Base-by-base conservation (phyloP, 2,113 vertebrate species). In the Poeciliopsis occidentalis region DNA sequence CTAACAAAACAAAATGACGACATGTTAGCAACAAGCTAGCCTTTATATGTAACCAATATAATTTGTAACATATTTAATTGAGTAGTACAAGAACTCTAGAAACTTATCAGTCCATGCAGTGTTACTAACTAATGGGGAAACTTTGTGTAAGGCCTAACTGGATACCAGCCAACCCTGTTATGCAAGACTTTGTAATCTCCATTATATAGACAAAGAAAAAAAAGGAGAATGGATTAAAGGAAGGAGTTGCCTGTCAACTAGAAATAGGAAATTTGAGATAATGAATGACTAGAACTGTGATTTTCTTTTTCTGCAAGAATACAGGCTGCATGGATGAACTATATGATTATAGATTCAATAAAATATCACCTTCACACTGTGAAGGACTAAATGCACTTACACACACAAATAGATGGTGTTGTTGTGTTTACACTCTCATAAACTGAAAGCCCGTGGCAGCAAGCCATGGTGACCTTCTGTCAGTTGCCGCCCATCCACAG, bases 401-500 rank as follows among this genome's bases (percentile, higher is more conserved):
- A 54, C 51, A n/a, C 51, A 57, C 51, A 57, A 19, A 47, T 47
- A 19, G 44, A 17, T 17, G 44, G 13, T 24, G 51, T 57, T 57
- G 51, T 57, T 0, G 29, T 78, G 64, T 67, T 65, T 79, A 75
- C 32, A 68, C 72, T 64, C 73, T 29, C 64, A 64, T 79, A 75
- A 65, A 76, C 57, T 64, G 65, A 81, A 73, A 78, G 71, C 70
- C 69, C 8, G 30, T 84, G 80, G 78, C 81, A 70, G 78, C n/a
- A 34, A 80, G 85, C 81, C 87, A 81, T 73, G 78, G 64, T 29
- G 68, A 79, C 85, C 83, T 86, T 85, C 79, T 63, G 79, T 75
- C 75, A 73, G 82, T 86, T 86, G 80, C 79, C 75, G 60, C 78
- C 81, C 86, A 83, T 75, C 72, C 75, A 71, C 81, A 73, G 85